Evolutionary conservation across 2,113 vertebrate genomes (phyloP), one percentile per base, ranked within the genome.

Genomic region (Noctilio leporinus): DNA sequence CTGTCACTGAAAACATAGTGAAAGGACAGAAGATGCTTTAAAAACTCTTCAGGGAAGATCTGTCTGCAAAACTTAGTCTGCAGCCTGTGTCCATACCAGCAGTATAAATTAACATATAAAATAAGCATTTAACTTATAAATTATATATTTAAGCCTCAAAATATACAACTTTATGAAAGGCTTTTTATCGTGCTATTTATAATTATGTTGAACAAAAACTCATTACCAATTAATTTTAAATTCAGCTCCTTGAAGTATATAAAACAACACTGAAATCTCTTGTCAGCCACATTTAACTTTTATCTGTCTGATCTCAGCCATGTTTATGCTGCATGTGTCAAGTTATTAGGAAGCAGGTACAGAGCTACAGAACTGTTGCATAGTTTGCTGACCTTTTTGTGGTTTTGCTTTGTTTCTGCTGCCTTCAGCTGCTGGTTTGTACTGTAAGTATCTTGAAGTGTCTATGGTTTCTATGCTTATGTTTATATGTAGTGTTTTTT

Each of bases 391-490:
- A 92, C 95, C 87, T 94, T 97, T 93, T 76, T 96, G 95, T 97
- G 97, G 94, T 92, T 97, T 98, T 97, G 93, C 94, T 95, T 96
- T 97, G 59, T 97, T 97, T 97, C 95, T 97, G 96, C 97, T 98
- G 98, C 98, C 97, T 81, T 95, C 98, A 99, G 99, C 99, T 93
- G 96, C 99, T 98, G 99, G 98, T 98, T 99, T 99, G 97, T 99
- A 99, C 98, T 99, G 99, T 99, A 99, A 99, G 99, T 99, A 99
- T 98, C 82, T 84, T 94, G 57, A 83, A 51, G 49, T 69, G 35
- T 62, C 38, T 38, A 76, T 75, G 33, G n/a, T 45, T 95, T 97
- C 40, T 97, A 4, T 96, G 55, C 96, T 87, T 97, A 95, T 92
- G 90, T 97, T 97, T 96, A 85, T 91, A 0, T 91, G 12, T 91